phyloP scores from a whole-genome alignment of 2,113 vertebrate species.

The Gallinago undulata region DNA sequence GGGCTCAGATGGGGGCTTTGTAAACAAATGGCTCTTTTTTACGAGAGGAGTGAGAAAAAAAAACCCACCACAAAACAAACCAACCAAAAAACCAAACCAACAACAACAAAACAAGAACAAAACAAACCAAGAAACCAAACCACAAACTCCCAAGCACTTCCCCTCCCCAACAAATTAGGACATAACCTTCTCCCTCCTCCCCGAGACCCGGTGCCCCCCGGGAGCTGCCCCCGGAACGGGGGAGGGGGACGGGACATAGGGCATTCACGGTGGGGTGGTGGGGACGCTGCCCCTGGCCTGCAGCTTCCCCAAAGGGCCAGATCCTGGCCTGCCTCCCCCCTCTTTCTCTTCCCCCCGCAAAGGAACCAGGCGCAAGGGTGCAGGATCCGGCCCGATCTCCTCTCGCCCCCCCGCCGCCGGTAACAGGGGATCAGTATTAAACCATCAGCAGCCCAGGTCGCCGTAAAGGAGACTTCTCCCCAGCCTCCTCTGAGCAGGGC shows the following conservation, averaged over 20 bases:
- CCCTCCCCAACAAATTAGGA: neutral
- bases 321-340: neutral
- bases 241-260: too few species aligned
- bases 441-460: neutral
- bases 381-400: neutral
- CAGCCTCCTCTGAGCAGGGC: neutral
- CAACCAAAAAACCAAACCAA: too few species aligned
- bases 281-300: neutral
- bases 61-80: neutral
- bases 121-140: neutral
- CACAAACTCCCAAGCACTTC: neutral
- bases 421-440: neutral
- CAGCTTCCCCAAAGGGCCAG: neutral
- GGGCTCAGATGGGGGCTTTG: neutral
- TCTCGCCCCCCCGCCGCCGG: neutral
- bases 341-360: too few species aligned
- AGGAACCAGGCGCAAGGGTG: neutral
- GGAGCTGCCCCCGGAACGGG: neutral
- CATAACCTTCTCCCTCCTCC: neutral
- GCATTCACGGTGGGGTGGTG: neutral
- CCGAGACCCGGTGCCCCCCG: neutral
- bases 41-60: neutral
- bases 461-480: neutral
- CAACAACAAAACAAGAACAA: neutral
- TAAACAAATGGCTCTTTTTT: conserved; percentile 38